Base-by-base conservation (phyloP, 2,113 vertebrate genomes). In the Sceloporus tristichus region DNA sequence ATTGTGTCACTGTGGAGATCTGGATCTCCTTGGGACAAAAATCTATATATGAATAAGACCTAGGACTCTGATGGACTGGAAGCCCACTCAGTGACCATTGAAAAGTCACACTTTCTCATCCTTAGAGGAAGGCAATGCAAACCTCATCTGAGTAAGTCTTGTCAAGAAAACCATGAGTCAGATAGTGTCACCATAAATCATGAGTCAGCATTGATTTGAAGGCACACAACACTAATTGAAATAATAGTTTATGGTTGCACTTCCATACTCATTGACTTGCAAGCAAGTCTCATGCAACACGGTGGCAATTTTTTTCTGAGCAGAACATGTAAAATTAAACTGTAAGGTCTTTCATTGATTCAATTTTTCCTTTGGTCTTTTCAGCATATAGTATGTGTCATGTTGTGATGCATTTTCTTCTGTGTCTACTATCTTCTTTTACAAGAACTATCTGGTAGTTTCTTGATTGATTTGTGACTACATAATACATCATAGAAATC, bases 381-480 rank as follows among this genome's bases (percentile, higher is more conserved):
- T 85, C 85, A 68, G 90, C 94, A 91, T 76, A 42, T 0, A 85
- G 84, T 79, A n/a, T 40, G 29, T 92, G 94, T 91, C 86, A 89
- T 59, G 19, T 79, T 75, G 38, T 54, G n/a, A 80, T 65, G 68
- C 90, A 88, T 91, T 91, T 90, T 82, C 71, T 38, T 75, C 42
- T 48, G 89, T 68, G 76, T 23, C 77, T 62, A 18, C 13, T 14
- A 4, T 62, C 56, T 62, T 16, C 90, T 85, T 87, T 89, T 89
- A 78, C 10, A 14, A 86, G 34, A 70, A 80, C 84, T 85, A 90
- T 76, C 74, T 91, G 25, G 23, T 16, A 84, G 80, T 88, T 93
- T 88, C 59, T 53, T 88, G 91, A 94, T 76, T 89, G 87, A 92
- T 92, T 95, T 93, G 91, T 89, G 93, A 91, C 95, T 88, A 38